Evolutionary conservation across 2,888 invertebrate species (phyloP), one percentile per base, ranked within the genome.

Genomic region (Eutolmus rufibarbis): DNA sequence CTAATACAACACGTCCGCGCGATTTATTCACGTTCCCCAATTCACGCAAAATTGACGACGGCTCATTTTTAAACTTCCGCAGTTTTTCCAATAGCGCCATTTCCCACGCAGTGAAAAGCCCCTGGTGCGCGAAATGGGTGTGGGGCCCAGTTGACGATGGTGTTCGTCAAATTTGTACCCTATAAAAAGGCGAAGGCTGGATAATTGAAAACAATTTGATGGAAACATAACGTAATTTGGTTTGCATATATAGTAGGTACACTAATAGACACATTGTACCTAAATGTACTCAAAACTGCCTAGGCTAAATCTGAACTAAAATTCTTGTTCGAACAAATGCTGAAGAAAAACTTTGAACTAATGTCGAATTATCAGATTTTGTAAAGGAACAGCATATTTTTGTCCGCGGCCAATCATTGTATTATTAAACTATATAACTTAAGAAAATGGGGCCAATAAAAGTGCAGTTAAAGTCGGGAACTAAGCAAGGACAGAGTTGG

Each of bases 31-130:
- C 46, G 31, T 79, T 46, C 56, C 14, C 79, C 16, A 14, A 28
- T 51, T 79, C 51, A 79, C 79, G 79, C 51, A 79, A 79, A 79
- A 79, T 79, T 51, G 79, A 56, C 79, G 79, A 51, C 31, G 40
- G 51, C 23, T 51, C 51, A 79, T 51, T 79, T 79, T 79, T 79
- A 46, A 31, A 79, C 51, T 51, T 79, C 28, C 51, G 31, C 79
- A 79, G 14, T 79, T 79, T 46, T 23, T 23, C 14, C 23, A 43
- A 78, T 23, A 23, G n/a, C 23, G 1, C 23, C 43, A 5, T 46
- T 40, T 77, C 19, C 77, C 19, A 31, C 77, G 7, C 2, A 28
- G 16, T 12, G 9, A 28, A 28, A 14, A 74, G 28, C 14, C 34
- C 16, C 31, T 4, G 14, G 74, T 74, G 12, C 43, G 14, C 43